These are phyloP conservation scores for Trichonephila clavata DNA, from an alignment of 1,140 invertebrate species.

Conservation along the genomic window DNA sequence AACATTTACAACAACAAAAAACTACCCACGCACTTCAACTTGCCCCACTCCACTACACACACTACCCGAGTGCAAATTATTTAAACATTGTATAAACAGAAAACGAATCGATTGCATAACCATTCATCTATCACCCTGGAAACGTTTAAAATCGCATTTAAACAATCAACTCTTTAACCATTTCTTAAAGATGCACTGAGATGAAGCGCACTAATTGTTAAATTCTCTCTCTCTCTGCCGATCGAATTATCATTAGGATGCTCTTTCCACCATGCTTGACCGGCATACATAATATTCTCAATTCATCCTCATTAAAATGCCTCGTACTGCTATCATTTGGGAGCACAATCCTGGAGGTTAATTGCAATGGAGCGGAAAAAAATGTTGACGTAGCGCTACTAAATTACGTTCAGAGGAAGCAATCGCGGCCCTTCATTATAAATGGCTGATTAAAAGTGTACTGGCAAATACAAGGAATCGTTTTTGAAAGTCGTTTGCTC, in stretches of 20 bases:
- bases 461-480: neutral
- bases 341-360: slow-evolving; percentile 39
- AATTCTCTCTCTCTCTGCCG: neutral
- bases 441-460: slow-evolving; percentile 22
- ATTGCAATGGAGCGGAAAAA: slow-evolving; percentile 47
- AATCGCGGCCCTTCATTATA: slow-evolving; percentile 44
- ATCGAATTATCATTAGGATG: slow-evolving; percentile 28
- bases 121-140: neutral
- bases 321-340: slow-evolving; percentile 22
- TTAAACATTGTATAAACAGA: no score
- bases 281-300: slow-evolving; percentile 37
- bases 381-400: slow-evolving; percentile 52
- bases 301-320: slow-evolving; percentile 60
- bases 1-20: no score
- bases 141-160: neutral
- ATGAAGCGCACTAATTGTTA: neutral
- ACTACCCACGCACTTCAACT: no score
- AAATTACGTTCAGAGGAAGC: slow-evolving; percentile 18
- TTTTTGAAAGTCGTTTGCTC: neutral
- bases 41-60: no score
- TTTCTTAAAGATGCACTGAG: neutral
- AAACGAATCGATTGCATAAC: neutral
- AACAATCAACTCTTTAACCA: neutral
- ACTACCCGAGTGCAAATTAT: no score
- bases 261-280: neutral